These are phyloP conservation scores for Dendrolimus houi DNA, from an alignment of 2,888 invertebrate genomes.

Conservation along the genomic window DNA sequence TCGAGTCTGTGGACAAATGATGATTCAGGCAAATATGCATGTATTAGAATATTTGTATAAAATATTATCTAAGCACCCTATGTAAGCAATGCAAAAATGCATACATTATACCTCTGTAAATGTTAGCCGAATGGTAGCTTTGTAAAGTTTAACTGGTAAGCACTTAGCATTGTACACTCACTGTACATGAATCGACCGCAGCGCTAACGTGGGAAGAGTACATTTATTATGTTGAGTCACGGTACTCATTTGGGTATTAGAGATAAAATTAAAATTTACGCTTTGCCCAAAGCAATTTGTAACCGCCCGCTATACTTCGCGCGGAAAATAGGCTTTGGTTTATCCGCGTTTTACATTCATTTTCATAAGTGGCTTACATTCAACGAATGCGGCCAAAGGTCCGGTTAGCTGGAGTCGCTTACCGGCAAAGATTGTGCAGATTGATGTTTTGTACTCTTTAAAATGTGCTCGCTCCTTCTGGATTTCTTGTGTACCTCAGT, in stretches of 20 bases:
- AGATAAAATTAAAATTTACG: constrained; percentile 77
- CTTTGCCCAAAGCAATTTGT: constrained; percentile 76
- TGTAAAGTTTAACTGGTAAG: not conserved
- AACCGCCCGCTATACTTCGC: constrained; percentile 69
- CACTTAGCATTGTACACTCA: constrained; percentile 1
- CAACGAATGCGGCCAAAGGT: constrained; percentile 33
- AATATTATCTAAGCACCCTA: no score
- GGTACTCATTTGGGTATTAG: constrained; percentile 75
- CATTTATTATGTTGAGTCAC: constrained; percentile 75
- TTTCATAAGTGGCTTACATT: constrained; percentile 71
- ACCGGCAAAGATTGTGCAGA: constrained; percentile 15
- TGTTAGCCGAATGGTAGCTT: not conserved
- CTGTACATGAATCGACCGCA: constrained; percentile 40
- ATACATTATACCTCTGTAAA: not conserved
- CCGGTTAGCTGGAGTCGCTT: constrained; percentile 20
- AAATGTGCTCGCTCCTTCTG: not conserved
- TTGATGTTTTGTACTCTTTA: constrained; percentile 7
- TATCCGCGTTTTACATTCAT: constrained; percentile 70
- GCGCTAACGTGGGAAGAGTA: constrained; percentile 67
- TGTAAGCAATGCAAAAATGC: not conserved
- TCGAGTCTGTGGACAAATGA: no score
- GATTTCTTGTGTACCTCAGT: no score
- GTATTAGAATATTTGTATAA: no score
- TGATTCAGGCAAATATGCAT: no score
- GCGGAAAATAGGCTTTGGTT: constrained; percentile 75